phyloP scores from a whole-genome alignment of 2,888 invertebrate species.

The Perizoma affinitatum region DNA sequence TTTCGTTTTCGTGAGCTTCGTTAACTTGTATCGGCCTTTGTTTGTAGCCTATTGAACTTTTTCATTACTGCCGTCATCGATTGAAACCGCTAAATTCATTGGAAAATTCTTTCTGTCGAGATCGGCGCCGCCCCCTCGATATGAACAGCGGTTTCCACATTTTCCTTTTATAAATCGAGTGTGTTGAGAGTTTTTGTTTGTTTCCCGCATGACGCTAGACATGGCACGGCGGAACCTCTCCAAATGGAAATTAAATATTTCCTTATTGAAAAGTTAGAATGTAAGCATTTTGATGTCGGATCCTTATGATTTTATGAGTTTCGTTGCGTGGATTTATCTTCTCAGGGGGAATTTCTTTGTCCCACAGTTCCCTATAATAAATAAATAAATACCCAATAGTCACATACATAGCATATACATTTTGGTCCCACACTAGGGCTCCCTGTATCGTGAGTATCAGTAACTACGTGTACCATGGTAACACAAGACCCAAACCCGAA shows the following conservation, averaged over 20 bases:
- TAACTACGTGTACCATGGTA: too few species aligned
- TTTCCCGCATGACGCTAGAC: conserved; percentile 49
- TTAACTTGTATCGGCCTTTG: conserved; percentile 81
- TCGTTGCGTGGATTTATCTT: conserved; percentile 41
- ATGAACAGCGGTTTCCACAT: conserved; percentile 63
- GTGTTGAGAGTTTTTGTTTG: conserved; percentile 63
- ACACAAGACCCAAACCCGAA: too few species aligned
- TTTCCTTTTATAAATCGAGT: conserved; percentile 67
- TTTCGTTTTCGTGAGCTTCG: conserved; percentile 80
- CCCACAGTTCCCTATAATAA: too few species aligned
- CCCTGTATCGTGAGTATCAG: too few species aligned
- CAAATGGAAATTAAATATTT: conserved; percentile 74
- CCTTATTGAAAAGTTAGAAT: conserved; percentile 74
- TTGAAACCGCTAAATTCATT: conserved; percentile 77
- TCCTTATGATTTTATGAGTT: conserved; percentile 70
- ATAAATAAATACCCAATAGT: too few species aligned
- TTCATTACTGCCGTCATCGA: conserved; percentile 78
- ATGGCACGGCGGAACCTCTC: conserved; percentile 44
- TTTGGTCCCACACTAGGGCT: too few species aligned
- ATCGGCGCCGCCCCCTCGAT: conserved; percentile 54
- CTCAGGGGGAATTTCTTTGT: conserved; percentile 31
- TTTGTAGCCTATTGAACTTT: conserved; percentile 81
- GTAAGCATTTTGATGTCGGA: conserved; percentile 59
- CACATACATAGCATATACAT: too few species aligned
- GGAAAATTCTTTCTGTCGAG: conserved; percentile 68